Conservation (phyloP, 2,888 invertebrate species). For the Tachina lurida region DNA sequence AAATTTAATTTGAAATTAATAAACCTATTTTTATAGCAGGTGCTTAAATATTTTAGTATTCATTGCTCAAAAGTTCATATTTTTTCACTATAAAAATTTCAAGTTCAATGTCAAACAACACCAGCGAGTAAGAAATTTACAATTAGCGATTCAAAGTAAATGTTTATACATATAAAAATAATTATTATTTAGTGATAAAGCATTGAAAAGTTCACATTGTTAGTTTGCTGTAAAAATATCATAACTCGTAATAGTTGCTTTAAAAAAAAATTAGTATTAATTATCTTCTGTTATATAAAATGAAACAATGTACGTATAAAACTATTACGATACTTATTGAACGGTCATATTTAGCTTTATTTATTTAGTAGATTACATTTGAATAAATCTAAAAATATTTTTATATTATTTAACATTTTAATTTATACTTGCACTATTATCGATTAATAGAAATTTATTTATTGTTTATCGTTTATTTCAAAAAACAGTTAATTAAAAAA, state of each 20-base stretch:
- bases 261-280: too few species aligned
- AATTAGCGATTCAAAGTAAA: constrained; percentile 12
- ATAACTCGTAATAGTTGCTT: background rate
- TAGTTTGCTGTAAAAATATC: background rate
- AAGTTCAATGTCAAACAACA: constrained; percentile 42
- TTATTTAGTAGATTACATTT: too few species aligned
- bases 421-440: too few species aligned
- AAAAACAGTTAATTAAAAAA: too few species aligned
- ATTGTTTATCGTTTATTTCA: too few species aligned
- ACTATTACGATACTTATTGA: too few species aligned
- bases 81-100: constrained; percentile 25
- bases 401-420: too few species aligned
- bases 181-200: constrained; percentile 1
- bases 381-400: too few species aligned
- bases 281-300: too few species aligned
- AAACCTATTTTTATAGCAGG: background rate
- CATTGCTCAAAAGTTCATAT: constrained; percentile 10
- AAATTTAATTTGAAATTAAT: background rate
- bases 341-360: too few species aligned
- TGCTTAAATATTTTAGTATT: constrained; percentile 3
- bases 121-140: background rate
- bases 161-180: background rate
- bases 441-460: too few species aligned
- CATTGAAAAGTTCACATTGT: background rate
- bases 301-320: too few species aligned